phyloP scores from a whole-genome alignment of 2,797 vertebrate genomes.

The Hylomyscus alleni region DNA sequence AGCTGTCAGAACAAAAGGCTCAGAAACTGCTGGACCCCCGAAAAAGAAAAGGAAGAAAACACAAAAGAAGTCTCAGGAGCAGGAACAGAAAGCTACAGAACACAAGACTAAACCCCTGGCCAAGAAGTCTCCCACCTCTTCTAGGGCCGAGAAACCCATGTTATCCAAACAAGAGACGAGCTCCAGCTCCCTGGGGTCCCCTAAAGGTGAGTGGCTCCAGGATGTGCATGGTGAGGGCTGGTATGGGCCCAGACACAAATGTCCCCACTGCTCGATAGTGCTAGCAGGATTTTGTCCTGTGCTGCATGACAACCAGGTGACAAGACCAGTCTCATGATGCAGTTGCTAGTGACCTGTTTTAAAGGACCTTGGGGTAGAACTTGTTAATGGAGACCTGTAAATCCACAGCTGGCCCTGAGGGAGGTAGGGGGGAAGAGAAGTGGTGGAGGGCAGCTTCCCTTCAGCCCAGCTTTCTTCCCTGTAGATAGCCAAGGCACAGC shows the following conservation, averaged over 20 bases:
- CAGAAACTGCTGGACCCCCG: constrained; percentile 78
- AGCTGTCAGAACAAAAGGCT: constrained; percentile 88
- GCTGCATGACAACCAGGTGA: accelerated
- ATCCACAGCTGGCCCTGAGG: accelerated
- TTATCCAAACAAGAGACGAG: background rate
- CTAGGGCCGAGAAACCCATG: constrained; percentile 33
- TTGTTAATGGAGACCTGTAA: background rate
- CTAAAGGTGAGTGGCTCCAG: constrained; percentile 74
- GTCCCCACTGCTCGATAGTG: background rate
- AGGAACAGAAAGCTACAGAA: constrained; percentile 37
- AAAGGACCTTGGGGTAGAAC: background rate
- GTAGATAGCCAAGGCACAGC: constrained; percentile 84
- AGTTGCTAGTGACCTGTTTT: background rate
- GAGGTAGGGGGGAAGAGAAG: background rate
- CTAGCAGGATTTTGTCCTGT: accelerated
- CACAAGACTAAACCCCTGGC: constrained; percentile 64
- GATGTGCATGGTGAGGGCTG: accelerated
- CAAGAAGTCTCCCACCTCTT: background rate
- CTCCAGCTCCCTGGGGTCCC: background rate
- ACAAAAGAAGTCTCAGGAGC: constrained; percentile 86
- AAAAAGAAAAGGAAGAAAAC: constrained; percentile 88
- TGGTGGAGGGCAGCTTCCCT: accelerated
- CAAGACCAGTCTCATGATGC: background rate
- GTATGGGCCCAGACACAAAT: accelerated
- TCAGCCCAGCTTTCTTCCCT: background rate